phyloP scores from a whole-genome alignment of 2,888 invertebrate species.

The Hyles lineata region DNA sequence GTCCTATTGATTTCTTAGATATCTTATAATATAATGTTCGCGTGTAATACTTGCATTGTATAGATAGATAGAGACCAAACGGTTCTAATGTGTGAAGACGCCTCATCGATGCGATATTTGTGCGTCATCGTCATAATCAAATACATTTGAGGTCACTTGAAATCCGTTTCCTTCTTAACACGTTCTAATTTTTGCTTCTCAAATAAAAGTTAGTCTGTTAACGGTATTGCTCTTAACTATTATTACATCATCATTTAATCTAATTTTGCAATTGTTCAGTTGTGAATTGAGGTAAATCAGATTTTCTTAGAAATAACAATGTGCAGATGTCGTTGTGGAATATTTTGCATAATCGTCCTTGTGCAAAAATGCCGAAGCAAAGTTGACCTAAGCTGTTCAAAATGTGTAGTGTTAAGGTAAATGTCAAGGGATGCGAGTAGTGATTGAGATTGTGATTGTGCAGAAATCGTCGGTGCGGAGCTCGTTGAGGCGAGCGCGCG shows the following conservation, averaged over 20 bases:
- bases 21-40: not conserved
- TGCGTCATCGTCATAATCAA: constrained; percentile 3
- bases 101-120: constrained; percentile 6
- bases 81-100: not conserved
- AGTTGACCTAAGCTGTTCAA: not conserved
- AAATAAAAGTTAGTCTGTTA: not conserved
- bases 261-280: not conserved
- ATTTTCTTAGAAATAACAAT: not conserved
- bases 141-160: not conserved
- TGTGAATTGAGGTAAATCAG: not conserved
- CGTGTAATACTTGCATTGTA: not conserved
- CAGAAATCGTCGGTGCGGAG: constrained; percentile 82
- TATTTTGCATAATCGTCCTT: not conserved
- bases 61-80: not conserved
- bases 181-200: not conserved
- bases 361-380: not conserved
- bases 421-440: not conserved
- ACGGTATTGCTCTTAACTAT: not conserved
- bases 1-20: not conserved
- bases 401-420: not conserved
- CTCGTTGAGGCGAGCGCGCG: constrained; percentile 78
- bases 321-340: not conserved
- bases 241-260: no score
- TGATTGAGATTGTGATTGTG: constrained; percentile 21
- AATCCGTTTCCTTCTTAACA: not conserved